Conservation (phyloP, 2,888 invertebrate genomes). For the Diarsia mendica region DNA sequence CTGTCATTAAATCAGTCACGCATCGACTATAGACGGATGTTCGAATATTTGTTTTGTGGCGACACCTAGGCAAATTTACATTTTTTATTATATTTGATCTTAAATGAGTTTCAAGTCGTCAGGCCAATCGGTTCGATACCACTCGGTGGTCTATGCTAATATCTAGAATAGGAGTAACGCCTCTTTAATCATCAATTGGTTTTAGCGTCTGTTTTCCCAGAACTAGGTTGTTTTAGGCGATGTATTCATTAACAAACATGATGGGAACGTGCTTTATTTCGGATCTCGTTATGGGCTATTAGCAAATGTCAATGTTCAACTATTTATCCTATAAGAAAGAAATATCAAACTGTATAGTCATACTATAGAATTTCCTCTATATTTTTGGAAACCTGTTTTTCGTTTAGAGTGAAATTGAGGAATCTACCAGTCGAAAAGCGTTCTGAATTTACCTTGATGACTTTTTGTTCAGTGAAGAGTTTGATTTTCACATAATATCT, state of each 20-base stretch:
- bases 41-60: slow-evolving; percentile 68
- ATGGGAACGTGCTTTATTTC: slow-evolving; percentile 4
- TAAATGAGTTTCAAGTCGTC: slow-evolving; percentile 52
- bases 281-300: slow-evolving; percentile 6
- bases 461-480: not conserved
- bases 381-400: not conserved
- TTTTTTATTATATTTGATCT: slow-evolving; percentile 56
- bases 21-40: slow-evolving; percentile 72
- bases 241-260: slow-evolving; percentile 35
- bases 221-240: slow-evolving; percentile 31
- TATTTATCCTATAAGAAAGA: not conserved
- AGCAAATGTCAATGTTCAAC: slow-evolving; percentile 21
- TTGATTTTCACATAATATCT: not conserved
- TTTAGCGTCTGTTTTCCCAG: slow-evolving; percentile 30
- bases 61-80: slow-evolving; percentile 66
- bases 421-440: not conserved
- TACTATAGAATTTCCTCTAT: not conserved
- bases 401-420: not conserved
- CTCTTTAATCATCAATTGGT: slow-evolving; percentile 56
- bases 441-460: slow-evolving; percentile 3
- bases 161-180: slow-evolving; percentile 50
- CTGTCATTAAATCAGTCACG: slow-evolving; percentile 87
- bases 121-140: slow-evolving; percentile 54
- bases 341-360: not conserved
- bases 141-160: slow-evolving; percentile 59